Evolutionary conservation across 2,113 vertebrate species (phyloP).

Genomic region (Gopherus flavomarginatus): DNA sequence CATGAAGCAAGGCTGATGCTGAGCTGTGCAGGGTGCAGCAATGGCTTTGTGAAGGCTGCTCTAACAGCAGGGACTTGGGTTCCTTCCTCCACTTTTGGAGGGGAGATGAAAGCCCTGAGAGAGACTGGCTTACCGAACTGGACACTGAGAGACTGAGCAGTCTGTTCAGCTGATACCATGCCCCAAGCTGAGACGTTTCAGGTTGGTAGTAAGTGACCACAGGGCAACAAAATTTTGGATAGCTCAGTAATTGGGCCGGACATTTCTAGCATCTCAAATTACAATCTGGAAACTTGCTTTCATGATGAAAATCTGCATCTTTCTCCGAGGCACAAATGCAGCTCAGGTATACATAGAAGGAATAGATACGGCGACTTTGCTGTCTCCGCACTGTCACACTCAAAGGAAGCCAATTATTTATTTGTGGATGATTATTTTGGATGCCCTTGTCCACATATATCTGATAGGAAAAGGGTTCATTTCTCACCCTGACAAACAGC

Average conservation of each 20-base stretch:
- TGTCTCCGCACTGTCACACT: background rate
- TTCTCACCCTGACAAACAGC: background rate
- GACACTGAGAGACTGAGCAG: too few relatives aligned
- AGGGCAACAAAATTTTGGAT: too few relatives aligned
- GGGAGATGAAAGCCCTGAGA: too few relatives aligned
- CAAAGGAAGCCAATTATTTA: background rate
- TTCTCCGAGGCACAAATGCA: background rate
- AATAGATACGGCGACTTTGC: background rate
- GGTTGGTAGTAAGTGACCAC: too few relatives aligned
- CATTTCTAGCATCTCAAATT: background rate
- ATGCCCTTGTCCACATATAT: background rate
- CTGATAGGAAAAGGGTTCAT: background rate
- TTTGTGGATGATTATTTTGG: background rate
- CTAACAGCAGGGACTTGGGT: background rate
- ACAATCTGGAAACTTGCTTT: background rate
- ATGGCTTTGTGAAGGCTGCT: background rate
- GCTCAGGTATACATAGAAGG: background rate
- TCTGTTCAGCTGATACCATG: too few relatives aligned
- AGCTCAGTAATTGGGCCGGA: background rate
- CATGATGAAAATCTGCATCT: background rate
- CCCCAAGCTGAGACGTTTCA: too few relatives aligned
- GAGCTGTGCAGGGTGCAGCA: background rate
- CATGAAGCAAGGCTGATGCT: background rate
- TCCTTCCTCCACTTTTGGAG: too few relatives aligned
- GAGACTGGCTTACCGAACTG: too few relatives aligned